These are phyloP conservation scores for Leptobrachium ailaonicum DNA, from an alignment of 2,113 vertebrate species.

Conservation along the genomic window DNA sequence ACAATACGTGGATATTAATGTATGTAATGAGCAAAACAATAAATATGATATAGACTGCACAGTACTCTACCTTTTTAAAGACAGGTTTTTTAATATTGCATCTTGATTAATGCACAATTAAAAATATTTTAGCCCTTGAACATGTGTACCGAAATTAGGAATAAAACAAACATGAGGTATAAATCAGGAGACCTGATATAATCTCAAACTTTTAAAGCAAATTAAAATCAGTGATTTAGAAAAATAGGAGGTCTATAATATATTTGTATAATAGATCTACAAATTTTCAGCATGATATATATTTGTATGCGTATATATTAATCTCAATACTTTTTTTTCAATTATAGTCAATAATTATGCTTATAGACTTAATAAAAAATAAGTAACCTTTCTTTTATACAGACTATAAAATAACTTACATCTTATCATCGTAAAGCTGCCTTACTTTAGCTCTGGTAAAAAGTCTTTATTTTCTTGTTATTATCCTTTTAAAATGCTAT, in stretches of 20 bases:
- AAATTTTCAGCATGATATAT: conserved; percentile 16
- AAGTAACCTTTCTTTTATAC: conserved; percentile 9
- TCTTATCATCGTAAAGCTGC: conserved; percentile 23
- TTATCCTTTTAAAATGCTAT: not conserved
- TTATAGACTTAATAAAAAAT: conserved; percentile 38
- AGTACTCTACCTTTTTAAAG: not conserved
- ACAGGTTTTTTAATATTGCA: conserved; percentile 14
- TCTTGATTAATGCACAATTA: not conserved
- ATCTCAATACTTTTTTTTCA: not conserved
- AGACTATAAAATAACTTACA: conserved; percentile 37
- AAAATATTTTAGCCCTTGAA: conserved; percentile 31
- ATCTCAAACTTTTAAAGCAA: not conserved
- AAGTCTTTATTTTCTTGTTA: not conserved
- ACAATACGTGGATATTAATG: not conserved
- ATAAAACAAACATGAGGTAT: not conserved
- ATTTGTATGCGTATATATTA: conserved; percentile 10
- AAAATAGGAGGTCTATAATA: conserved; percentile 21
- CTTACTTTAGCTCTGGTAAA: conserved; percentile 1
- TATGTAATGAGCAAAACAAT: not conserved
- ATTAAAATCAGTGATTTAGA: not conserved
- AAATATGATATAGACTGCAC: not conserved
- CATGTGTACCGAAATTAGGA: not conserved
- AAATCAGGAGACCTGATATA: not conserved
- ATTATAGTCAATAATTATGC: conserved; percentile 17
- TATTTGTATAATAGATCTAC: conserved; percentile 20